Conservation (phyloP, 2,888 invertebrate genomes). For the Cephus sareptanus region DNA sequence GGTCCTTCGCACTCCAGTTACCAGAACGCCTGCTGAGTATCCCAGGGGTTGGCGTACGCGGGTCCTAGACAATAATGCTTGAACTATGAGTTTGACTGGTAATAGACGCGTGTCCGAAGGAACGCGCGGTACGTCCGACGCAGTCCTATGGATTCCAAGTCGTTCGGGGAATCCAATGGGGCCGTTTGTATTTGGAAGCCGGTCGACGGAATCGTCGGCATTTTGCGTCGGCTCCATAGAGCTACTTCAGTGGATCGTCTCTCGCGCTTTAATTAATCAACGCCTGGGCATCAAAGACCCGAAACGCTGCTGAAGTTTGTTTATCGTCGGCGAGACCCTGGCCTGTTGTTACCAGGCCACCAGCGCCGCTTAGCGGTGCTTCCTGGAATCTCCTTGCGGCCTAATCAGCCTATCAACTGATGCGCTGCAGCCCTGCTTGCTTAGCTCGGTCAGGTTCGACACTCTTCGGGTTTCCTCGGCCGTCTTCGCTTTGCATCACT, state of each 20-base stretch:
- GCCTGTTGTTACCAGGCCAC: constrained; percentile 2
- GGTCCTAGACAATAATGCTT: background rate
- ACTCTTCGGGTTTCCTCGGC: background rate
- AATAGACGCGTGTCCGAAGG: background rate
- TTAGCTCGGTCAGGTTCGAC: background rate
- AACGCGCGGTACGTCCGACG: background rate
- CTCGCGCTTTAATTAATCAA: constrained; percentile 61
- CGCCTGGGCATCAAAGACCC: constrained; percentile 60
- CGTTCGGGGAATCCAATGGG: background rate
- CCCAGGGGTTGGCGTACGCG: background rate
- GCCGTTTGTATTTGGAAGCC: background rate
- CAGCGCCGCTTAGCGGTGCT: constrained; percentile 26
- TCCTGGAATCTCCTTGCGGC: constrained; percentile 48
- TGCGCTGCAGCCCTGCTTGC: constrained; percentile 39
- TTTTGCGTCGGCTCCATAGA: constrained; percentile 10
- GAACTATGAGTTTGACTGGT: background rate
- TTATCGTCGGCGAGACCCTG: constrained; percentile 46
- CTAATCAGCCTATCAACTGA: constrained; percentile 50
- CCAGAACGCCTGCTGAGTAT: constrained; percentile 15
- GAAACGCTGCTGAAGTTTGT: constrained; percentile 53
- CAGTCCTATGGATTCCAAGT: background rate
- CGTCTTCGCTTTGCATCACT: background rate
- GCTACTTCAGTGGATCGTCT: constrained; percentile 40
- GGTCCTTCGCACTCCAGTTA: constrained; percentile 22
- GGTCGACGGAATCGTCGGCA: background rate